Conservation (phyloP, 2,113 vertebrate genomes). For the Syngnathoides biaculeatus region DNA sequence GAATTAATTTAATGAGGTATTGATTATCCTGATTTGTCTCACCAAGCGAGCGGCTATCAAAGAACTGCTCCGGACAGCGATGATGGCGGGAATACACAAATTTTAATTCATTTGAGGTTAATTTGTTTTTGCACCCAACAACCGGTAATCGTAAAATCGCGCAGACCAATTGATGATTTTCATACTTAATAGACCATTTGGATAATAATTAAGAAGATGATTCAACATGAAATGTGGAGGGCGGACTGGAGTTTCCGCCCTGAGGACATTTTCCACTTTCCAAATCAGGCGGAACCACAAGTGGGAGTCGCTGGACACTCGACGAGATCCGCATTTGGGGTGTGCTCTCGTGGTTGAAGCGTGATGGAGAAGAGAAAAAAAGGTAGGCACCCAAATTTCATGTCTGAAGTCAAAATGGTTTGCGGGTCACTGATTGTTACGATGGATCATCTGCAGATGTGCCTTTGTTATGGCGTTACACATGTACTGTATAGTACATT, state of each 20-base stretch:
- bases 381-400: conserved; percentile 31
- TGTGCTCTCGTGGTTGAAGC: neutral
- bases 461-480: neutral
- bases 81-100: neutral
- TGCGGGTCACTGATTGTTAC: neutral
- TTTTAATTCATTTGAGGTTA: neutral
- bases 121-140: neutral
- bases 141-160: neutral
- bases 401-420: neutral
- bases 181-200: neutral
- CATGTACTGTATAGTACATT: neutral
- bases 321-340: neutral
- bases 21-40: conserved; percentile 39
- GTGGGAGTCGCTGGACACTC: neutral
- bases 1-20: conserved; percentile 58
- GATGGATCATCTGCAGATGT: neutral
- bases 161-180: neutral
- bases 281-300: conserved; percentile 30
- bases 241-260: conserved; percentile 20
- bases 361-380: conserved; percentile 62
- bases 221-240: conserved; percentile 5
- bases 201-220: neutral
- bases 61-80: neutral
- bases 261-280: conserved; percentile 61
- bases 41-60: neutral